Evolutionary conservation across 2,113 vertebrate genomes (phyloP).

Genomic region (Sitta europaea): DNA sequence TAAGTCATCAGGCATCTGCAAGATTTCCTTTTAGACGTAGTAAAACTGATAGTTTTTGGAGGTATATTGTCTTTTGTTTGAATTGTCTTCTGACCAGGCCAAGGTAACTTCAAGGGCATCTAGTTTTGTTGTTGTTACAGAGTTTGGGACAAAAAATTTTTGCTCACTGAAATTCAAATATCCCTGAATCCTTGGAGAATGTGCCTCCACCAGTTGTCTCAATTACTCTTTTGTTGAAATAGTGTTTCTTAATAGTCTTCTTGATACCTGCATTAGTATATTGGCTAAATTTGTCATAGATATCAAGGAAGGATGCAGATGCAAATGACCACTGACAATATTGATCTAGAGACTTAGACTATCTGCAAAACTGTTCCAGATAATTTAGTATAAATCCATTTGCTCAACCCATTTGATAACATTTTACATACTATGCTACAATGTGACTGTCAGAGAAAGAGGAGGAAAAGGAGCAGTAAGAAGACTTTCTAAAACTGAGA

Average conservation of each 20-base stretch:
- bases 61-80: background rate
- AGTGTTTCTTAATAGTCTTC: background rate
- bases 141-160: background rate
- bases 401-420: background rate
- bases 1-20: background rate
- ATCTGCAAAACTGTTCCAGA: background rate
- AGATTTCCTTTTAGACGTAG: background rate
- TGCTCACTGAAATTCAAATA: background rate
- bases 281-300: background rate
- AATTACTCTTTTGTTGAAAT: background rate
- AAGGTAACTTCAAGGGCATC: background rate
- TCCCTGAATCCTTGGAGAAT: background rate
- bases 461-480: background rate
- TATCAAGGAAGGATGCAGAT: background rate
- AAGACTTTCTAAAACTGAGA: slow-evolving; percentile 34
- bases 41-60: background rate
- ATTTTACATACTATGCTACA: background rate
- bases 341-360: background rate
- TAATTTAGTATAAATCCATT: background rate
- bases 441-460: background rate
- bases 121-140: background rate
- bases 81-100: background rate
- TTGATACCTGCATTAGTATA: background rate
- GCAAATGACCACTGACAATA: background rate
- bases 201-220: background rate